Evolutionary conservation across 2,797 vertebrate species (phyloP).

Genomic region (Neostethus bicornis): DNA sequence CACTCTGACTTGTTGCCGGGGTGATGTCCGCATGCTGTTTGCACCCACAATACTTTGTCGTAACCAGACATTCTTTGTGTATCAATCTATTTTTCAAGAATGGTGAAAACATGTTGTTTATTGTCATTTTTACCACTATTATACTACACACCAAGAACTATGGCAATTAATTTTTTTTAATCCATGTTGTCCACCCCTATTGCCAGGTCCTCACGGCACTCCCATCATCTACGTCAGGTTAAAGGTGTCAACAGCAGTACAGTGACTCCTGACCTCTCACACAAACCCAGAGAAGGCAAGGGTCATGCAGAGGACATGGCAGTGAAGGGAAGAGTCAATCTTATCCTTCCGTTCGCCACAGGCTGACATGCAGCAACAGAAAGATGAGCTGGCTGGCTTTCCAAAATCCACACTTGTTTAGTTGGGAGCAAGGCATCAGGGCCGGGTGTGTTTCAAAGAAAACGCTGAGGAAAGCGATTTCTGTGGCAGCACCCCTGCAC

Average conservation of each 20-base stretch:
- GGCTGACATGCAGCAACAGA: conserved; percentile 69
- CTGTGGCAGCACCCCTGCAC: conserved; percentile 59
- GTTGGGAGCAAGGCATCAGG: conserved; percentile 59
- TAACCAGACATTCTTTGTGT: too few species aligned
- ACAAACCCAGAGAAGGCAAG: conserved; percentile 36
- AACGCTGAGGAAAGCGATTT: conserved; percentile 80
- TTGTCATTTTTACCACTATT: too few species aligned
- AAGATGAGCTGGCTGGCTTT: conserved; percentile 70
- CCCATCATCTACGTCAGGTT: conserved; percentile 11
- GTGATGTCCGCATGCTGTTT: too few species aligned
- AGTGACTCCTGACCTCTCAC: conserved; percentile 62
- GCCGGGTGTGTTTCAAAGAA: conserved; percentile 73
- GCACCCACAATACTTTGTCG: too few species aligned
- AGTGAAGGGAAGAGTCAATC: conserved; percentile 64
- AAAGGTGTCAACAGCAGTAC: conserved; percentile 45
- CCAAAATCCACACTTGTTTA: conserved; percentile 75
- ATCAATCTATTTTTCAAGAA: too few species aligned
- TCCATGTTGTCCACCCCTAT: too few species aligned
- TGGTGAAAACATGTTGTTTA: too few species aligned
- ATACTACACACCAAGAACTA: too few species aligned
- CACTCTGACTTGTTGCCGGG: too few species aligned
- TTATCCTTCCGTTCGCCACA: conserved; percentile 64
- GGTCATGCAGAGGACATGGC: conserved; percentile 69
- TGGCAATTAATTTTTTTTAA: too few species aligned
- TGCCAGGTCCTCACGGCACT: conserved; percentile 3